Evolutionary conservation across 1,140 invertebrate genomes (phyloP).

Genomic region (Drosophila cardini): DNA sequence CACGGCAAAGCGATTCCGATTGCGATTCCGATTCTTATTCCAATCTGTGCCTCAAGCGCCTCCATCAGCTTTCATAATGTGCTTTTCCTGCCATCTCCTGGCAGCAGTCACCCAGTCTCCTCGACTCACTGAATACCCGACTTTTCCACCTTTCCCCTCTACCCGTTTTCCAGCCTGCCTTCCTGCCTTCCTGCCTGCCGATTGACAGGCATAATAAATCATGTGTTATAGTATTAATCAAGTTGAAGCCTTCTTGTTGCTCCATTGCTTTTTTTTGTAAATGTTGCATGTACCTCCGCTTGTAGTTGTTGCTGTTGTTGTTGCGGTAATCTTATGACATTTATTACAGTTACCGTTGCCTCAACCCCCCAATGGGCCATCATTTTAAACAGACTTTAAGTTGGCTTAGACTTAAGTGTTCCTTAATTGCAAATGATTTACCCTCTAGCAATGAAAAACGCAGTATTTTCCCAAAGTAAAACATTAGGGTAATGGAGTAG

Average conservation of each 20-base stretch:
- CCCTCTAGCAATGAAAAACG: neutral
- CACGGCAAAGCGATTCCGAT: conserved; percentile 42
- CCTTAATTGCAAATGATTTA: conserved; percentile 61
- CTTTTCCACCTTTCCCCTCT: neutral
- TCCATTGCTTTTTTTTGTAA: conserved; percentile 12
- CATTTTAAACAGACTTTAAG: conserved; percentile 60
- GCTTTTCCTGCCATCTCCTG: conserved; percentile 53
- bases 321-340: conserved; percentile 75
- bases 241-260: conserved; percentile 59
- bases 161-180: neutral
- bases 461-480: no score
- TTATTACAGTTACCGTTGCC: conserved; percentile 67
- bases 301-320: conserved; percentile 46
- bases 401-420: conserved; percentile 34
- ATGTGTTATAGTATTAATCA: conserved; percentile 83
- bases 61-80: conserved; percentile 69
- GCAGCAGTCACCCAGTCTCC: neutral
- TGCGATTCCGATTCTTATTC: conserved; percentile 38
- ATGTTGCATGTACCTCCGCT: conserved; percentile 30
- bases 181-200: conserved; percentile 40
- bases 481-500: no score
- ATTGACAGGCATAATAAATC: conserved; percentile 82
- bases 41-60: conserved; percentile 62
- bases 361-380: conserved; percentile 21
- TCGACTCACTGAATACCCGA: neutral